Percentiles rank a stretch among this genome's conserved stretches.
These are phyloP conservation scores for Alcis repandata DNA, from an alignment of 2,888 invertebrate genomes.

Conservation along the genomic window DNA sequence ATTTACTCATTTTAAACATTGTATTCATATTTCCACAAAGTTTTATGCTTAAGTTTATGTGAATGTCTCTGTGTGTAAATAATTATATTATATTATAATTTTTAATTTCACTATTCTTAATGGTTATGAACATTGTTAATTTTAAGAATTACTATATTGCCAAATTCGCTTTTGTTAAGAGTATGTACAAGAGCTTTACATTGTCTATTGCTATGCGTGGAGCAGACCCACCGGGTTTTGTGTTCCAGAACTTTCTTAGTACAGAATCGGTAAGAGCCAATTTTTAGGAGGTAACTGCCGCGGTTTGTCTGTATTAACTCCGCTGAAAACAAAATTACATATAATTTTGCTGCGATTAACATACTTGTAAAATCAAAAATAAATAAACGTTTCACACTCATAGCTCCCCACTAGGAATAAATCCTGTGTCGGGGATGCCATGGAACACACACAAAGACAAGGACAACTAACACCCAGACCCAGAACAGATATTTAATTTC, in stretches of 20 bases:
- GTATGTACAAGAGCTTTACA: constrained; percentile 35
- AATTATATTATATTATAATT: neutral
- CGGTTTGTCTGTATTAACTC: neutral
- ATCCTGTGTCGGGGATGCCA: no score
- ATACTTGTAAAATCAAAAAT: no score
- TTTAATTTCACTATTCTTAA: neutral
- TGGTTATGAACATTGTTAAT: constrained; percentile 23
- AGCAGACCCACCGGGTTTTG: constrained; percentile 64
- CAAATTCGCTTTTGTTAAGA: constrained; percentile 46
- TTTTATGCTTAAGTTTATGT: no score
- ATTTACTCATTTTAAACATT: no score
- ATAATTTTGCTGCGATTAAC: no score
- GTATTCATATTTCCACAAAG: no score
- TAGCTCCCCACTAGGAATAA: no score
- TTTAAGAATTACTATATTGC: constrained; percentile 27
- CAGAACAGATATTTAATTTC: no score
- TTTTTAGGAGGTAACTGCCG: constrained; percentile 5
- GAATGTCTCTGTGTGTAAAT: no score
- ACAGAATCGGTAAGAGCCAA: constrained; percentile 51
- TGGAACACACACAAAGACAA: no score
- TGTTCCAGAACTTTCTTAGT: constrained; percentile 45
- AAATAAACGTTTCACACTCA: no score
- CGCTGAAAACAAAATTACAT: constrained; percentile 3
- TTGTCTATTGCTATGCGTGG: constrained; percentile 37
- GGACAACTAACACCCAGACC: no score